Evolutionary conservation across 1,140 invertebrate genomes (phyloP).

Genomic region (Coenobita brevimanus): DNA sequence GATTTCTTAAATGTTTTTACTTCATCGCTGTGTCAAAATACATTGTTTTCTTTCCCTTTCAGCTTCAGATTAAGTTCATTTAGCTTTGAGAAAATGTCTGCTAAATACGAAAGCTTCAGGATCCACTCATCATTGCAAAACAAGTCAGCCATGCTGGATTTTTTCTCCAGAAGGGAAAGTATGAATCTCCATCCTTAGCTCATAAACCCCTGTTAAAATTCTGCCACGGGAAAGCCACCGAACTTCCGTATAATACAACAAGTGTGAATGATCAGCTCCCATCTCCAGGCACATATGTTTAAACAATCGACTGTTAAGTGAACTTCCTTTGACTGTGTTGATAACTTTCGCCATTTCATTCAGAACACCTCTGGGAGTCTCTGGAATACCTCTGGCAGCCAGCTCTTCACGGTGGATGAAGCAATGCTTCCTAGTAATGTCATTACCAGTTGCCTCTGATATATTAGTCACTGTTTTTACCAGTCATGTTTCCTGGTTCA

Average conservation of each 20-base stretch:
- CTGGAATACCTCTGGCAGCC: constrained; percentile 44
- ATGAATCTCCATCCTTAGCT: constrained; percentile 22
- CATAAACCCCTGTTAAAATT: no score
- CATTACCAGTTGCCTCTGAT: constrained; percentile 31
- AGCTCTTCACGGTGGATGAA: constrained; percentile 23
- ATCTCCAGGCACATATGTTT: constrained; percentile 19
- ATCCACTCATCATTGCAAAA: no score
- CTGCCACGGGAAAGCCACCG: constrained; percentile 3
- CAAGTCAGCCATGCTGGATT: constrained; percentile 3
- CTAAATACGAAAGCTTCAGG: constrained; percentile 16
- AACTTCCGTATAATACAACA: constrained; percentile 17
- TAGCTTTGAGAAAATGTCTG: no score
- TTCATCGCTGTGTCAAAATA: constrained; percentile 26
- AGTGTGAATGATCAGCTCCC: constrained; percentile 32
- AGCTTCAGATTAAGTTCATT: constrained; percentile 35
- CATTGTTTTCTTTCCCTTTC: constrained; percentile 27
- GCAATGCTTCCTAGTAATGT: constrained; percentile 7
- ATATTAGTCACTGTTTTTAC: constrained; percentile 30
- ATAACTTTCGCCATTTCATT: no score
- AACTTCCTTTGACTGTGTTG: no score
- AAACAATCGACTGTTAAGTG: no score
- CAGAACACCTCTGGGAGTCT: constrained; percentile 11
- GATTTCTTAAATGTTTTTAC: no score
- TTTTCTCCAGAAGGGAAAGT: constrained; percentile 23
- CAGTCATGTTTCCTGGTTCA: constrained; percentile 38